Conservation (phyloP, 2,113 vertebrate species). For the Chloebia gouldiae region DNA sequence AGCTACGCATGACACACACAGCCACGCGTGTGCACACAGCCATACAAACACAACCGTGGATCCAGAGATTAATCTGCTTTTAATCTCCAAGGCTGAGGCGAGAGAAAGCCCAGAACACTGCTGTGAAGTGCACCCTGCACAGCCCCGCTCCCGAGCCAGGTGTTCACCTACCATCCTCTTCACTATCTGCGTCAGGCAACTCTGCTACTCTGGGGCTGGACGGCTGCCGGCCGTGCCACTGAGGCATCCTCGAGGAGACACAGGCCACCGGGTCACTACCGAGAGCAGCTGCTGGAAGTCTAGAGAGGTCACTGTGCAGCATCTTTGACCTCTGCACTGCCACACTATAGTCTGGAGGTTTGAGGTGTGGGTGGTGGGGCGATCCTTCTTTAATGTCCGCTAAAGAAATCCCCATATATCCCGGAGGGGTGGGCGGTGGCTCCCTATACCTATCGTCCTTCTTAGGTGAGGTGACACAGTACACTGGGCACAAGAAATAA, state of each 20-base stretch:
- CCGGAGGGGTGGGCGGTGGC: slow-evolving; percentile 95
- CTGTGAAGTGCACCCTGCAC: not conserved
- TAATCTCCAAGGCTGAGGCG: not conserved
- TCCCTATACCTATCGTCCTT: slow-evolving; percentile 96
- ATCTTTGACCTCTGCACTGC: slow-evolving; percentile 97
- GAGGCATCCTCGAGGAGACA: slow-evolving; percentile 78
- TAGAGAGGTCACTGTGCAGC: slow-evolving; percentile 79
- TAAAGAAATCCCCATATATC: slow-evolving; percentile 95
- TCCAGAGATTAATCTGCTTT: not conserved
- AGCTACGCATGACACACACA: not conserved
- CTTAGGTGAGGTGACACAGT: slow-evolving; percentile 95
- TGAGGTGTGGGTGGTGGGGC: slow-evolving; percentile 83
- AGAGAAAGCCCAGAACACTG: not conserved
- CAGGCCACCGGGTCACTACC: slow-evolving; percentile 64
- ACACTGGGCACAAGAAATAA: slow-evolving; percentile 87
- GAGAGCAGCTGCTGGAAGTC: slow-evolving; percentile 70
- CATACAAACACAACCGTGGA: fast-evolving
- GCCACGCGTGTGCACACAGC: not conserved
- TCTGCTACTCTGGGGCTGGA: slow-evolving; percentile 67
- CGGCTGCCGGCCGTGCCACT: slow-evolving; percentile 69
- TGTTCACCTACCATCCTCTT: slow-evolving; percentile 88
- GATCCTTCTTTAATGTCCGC: slow-evolving; percentile 85
- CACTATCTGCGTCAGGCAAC: slow-evolving; percentile 80
- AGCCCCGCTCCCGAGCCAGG: slow-evolving; percentile 19
- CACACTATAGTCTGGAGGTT: slow-evolving; percentile 96